phyloP scores from a whole-genome alignment of 1,140 invertebrate genomes.

The Branchinecta lynchi region DNA sequence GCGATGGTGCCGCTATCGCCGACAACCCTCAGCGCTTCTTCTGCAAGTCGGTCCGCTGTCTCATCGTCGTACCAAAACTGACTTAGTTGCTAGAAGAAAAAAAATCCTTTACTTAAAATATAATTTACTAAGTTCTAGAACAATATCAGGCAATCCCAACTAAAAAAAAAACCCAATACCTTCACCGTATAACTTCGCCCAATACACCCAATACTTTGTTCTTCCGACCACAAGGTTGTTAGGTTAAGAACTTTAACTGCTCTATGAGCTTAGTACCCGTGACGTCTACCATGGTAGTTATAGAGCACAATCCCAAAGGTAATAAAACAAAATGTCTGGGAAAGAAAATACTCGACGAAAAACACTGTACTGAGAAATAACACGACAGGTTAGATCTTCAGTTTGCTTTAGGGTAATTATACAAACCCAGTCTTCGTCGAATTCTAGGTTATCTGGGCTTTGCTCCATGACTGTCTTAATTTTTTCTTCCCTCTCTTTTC shows the following conservation, averaged over 20 bases:
- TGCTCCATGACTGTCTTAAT: conserved; percentile 33
- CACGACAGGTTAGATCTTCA: too few relatives aligned
- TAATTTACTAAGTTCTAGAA: conserved; percentile 5
- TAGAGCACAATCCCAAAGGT: too few relatives aligned
- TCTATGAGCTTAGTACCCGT: too few relatives aligned
- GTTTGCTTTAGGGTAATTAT: too few relatives aligned
- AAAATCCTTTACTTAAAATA: not conserved
- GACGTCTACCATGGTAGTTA: too few relatives aligned
- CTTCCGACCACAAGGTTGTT: too few relatives aligned
- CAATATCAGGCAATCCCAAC: conserved; percentile 16
- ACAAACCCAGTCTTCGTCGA: conserved; percentile 71
- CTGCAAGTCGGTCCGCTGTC: conserved; percentile 51
- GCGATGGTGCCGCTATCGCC: conserved; percentile 48
- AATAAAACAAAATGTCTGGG: too few relatives aligned
- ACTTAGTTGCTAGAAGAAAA: conserved; percentile 66
- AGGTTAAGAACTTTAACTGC: too few relatives aligned
- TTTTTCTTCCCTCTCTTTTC: conserved; percentile 40
- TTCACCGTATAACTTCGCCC: too few relatives aligned
- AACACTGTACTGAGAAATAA: too few relatives aligned
- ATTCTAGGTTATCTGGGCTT: conserved; percentile 36
- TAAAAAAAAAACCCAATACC: conserved; percentile 15
- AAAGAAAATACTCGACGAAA: too few relatives aligned
- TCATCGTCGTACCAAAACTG: conserved; percentile 87
- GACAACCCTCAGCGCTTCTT: conserved; percentile 41
- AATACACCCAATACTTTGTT: too few relatives aligned